A percentile compares a stretch with the other conserved stretches of the same genome.
Conservation (phyloP, 53 echinoderm and acorn worm genomes). For the Mesocentrotus franciscanus region DNA sequence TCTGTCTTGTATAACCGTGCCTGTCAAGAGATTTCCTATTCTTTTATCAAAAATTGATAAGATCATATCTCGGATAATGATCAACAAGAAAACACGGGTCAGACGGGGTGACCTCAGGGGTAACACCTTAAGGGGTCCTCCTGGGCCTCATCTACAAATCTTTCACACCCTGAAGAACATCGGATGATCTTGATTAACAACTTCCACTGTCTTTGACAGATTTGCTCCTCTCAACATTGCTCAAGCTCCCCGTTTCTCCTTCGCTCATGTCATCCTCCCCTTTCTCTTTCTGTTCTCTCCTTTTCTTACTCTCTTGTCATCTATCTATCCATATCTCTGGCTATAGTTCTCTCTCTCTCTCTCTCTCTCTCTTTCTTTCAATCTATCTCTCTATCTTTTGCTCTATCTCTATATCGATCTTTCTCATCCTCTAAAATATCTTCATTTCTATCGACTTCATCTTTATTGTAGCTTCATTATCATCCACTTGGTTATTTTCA, state of each 20-base stretch:
- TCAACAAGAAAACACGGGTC: slow-evolving; percentile 35
- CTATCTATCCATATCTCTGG: not conserved
- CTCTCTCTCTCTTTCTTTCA: slow-evolving; percentile 1
- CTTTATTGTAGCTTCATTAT: no score
- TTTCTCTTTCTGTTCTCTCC: not conserved
- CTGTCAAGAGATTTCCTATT: slow-evolving; percentile 10
- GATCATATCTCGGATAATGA: slow-evolving; percentile 37
- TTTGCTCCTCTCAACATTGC: not conserved
- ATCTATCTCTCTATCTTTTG: not conserved
- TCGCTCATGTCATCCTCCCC: not conserved
- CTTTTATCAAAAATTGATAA: slow-evolving; percentile 21
- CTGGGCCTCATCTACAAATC: not conserved
- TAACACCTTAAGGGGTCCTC: slow-evolving; percentile 13
- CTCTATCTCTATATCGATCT: not conserved
- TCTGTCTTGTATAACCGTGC: not conserved
- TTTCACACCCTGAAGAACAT: slow-evolving; percentile 40
- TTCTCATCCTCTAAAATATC: not conserved
- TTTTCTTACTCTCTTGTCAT: not conserved
- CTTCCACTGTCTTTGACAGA: slow-evolving; percentile 60
- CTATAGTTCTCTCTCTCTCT: not conserved
- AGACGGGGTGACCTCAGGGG: slow-evolving; percentile 42
- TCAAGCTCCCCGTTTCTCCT: not conserved
- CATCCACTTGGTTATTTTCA: no score
- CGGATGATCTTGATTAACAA: slow-evolving; percentile 54
- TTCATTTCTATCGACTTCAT: no score